Evolutionary conservation across 2,888 invertebrate species (phyloP), one percentile per base, ranked within the genome.

Genomic region (Bellardia bayeri): DNA sequence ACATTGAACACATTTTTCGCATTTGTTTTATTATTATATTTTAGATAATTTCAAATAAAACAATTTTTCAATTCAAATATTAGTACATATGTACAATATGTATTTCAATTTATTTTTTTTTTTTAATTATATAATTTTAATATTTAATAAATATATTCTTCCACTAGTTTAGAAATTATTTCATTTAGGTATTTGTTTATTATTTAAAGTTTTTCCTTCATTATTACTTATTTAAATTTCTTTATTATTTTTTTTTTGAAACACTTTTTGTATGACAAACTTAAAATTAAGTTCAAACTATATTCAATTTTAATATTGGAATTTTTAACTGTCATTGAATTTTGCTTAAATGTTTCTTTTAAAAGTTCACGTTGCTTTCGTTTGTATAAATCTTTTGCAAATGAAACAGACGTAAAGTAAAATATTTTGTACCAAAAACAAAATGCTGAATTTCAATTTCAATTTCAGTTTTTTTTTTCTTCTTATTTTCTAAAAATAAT

Each of bases 1-100:
- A 94, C 88, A 94, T 94, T 91, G 95, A 94, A 91, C 94, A 94
- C 94, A 94, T 94, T 64, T 49, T 54, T 71, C 33, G 33, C 3
- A 3, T 45, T 71, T 54, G 42, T 33, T 33, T 40, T 56, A 40
- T 23, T 23, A 23, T 23, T 23, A 23, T 23, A 23, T 33, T 37
- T 37, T n/a, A 33, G 14, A n/a, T 4, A 61, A 71, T 40, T 49
- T 71, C 23, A 51, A 23, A 23, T 23, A 23, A 23, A 23, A 23
- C 23, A 23, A 23, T 23, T 23, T 23, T 37, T 61, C 42, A 69
- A 56, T 11, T 69, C 37, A 33, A 56, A 71, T 63, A 63, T 54
- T 33, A 61, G 8, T 82, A 23, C 14, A 8, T 42, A 45, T 45
- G 1, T 3, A 49, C 3, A 45, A 13, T 16, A n/a, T n/a, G n/a